phyloP scores from a whole-genome alignment of 2,113 vertebrate species.

The Hydrolagus affinis region DNA sequence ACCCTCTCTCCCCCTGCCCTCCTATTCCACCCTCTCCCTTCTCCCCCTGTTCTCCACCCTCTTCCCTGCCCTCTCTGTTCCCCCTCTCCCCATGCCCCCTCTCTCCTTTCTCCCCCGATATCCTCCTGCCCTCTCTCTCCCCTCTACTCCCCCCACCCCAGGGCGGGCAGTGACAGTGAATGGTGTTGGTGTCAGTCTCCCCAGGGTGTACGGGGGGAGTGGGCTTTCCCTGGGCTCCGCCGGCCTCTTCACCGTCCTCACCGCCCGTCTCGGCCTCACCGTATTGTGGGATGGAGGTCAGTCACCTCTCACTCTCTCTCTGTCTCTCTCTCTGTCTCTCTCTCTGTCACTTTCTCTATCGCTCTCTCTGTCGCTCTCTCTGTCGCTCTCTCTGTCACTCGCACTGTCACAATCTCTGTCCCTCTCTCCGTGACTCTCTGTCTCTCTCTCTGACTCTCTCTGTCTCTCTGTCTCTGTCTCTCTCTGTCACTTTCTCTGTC shows the following conservation, averaged over 20 bases:
- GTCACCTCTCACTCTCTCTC: not conserved
- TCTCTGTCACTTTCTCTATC: not conserved
- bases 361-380: not conserved
- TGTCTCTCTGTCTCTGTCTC: not conserved
- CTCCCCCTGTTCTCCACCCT: not conserved
- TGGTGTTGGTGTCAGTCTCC: conserved; percentile 60
- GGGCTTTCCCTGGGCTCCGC: conserved; percentile 60
- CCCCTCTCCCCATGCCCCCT: not conserved
- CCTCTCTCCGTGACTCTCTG: not conserved
- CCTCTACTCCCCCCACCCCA: conserved; percentile 38
- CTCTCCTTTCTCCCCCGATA: not conserved
- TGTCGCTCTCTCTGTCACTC: not conserved
- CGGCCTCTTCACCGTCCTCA: conserved; percentile 70
- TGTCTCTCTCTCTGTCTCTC: not conserved
- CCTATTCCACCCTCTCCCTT: not conserved
- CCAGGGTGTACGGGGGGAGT: conserved; percentile 69
- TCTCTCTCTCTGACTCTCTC: not conserved
- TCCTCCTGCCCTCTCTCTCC: not conserved
- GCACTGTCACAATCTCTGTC: not conserved
- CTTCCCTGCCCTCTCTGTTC: not conserved
- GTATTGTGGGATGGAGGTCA: conserved; percentile 85
- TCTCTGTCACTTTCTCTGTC: not conserved
- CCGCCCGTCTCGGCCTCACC: conserved; percentile 61
- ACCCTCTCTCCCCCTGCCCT: not conserved
- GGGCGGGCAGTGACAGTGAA: conserved; percentile 77